These are phyloP conservation scores for Cryptosula pallasiana DNA, from an alignment of 2,888 invertebrate species.

Conservation along the genomic window DNA sequence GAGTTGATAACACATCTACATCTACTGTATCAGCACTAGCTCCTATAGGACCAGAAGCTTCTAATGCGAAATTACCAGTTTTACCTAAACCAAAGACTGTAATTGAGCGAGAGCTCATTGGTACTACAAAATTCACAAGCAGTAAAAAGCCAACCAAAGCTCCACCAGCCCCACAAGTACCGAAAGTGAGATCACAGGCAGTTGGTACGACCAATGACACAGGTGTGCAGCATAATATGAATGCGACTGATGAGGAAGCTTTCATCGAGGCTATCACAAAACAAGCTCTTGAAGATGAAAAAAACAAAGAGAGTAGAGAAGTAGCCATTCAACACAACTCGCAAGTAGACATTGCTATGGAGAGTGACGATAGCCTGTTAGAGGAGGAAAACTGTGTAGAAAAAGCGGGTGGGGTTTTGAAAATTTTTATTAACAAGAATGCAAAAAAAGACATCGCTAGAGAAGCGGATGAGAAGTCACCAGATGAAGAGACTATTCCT, in stretches of 20 bases:
- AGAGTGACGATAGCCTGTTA: neutral
- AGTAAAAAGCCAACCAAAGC: neutral
- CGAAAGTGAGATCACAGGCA: neutral
- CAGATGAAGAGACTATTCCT: too few relatives aligned
- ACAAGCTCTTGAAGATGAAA: neutral
- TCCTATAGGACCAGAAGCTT: neutral
- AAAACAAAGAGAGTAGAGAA: neutral
- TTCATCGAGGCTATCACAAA: neutral
- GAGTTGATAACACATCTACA: neutral
- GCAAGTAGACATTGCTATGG: neutral
- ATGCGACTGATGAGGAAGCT: neutral
- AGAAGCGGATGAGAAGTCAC: neutral
- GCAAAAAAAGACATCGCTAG: neutral
- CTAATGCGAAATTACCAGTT: neutral
- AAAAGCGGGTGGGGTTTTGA: neutral
- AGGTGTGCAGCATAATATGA: neutral
- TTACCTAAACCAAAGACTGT: neutral
- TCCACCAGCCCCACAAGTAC: neutral
- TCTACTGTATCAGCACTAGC: neutral
- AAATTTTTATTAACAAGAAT: neutral
- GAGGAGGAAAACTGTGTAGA: neutral
- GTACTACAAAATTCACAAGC: neutral
- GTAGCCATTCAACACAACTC: neutral
- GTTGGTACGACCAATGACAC: neutral
- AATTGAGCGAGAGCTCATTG: neutral